phyloP scores from a whole-genome alignment of 2,113 vertebrate species.

The Prochilodus magdalenae region DNA sequence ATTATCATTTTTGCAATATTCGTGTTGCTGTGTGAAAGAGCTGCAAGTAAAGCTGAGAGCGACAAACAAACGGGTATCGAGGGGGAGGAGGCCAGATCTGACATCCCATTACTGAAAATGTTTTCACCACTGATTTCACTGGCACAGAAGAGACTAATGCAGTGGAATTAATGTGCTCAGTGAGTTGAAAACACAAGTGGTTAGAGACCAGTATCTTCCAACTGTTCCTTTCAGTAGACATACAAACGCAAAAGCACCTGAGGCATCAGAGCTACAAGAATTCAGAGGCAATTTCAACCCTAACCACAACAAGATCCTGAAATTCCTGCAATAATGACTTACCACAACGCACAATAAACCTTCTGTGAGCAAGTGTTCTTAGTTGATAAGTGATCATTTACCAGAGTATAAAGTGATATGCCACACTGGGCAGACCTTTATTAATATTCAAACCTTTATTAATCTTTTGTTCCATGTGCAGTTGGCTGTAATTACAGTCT shows the following conservation, averaged over 20 bases:
- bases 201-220: conserved; percentile 11
- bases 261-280: neutral
- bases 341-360: too few relatives aligned
- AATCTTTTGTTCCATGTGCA: too few relatives aligned
- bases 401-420: neutral
- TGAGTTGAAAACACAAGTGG: neutral
- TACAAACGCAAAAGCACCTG: neutral
- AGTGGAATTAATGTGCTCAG: conserved; percentile 18
- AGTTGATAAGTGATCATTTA: too few relatives aligned
- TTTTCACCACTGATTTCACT: conserved; percentile 22
- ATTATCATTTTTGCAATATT: conserved; percentile 10
- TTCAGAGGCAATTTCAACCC: neutral
- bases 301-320: too few relatives aligned
- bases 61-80: neutral
- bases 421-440: too few relatives aligned
- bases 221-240: conserved; percentile 25
- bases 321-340: too few relatives aligned
- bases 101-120: neutral
- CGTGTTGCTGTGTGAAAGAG: neutral
- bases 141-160: conserved; percentile 8
- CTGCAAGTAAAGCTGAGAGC: neutral
- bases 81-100: neutral
- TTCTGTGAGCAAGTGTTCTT: too few relatives aligned
- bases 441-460: too few relatives aligned
- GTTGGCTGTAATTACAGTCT: too few relatives aligned